Evolutionary conservation across 2,888 invertebrate species (phyloP).

Genomic region (Lycia hirtaria): DNA sequence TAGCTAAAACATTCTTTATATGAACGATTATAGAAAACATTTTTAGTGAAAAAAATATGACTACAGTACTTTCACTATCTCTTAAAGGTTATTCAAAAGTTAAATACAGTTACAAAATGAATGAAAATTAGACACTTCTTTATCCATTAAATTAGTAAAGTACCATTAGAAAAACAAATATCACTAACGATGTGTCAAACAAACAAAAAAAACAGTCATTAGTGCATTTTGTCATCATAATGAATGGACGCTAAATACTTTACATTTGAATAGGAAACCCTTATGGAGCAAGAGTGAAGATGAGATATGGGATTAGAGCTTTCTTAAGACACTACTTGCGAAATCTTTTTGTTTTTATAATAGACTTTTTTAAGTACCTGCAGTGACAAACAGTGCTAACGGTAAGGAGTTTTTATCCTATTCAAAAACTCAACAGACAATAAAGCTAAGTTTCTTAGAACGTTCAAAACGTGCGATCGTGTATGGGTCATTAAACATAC

Average conservation of each 20-base stretch:
- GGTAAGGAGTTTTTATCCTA: not conserved
- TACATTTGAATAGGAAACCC: not conserved
- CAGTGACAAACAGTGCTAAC: not conserved
- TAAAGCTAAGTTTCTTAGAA: not conserved
- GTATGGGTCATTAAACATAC: not conserved
- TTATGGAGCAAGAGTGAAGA: conserved; percentile 19
- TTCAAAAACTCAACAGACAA: conserved; percentile 4
- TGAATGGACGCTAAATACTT: conserved; percentile 13
- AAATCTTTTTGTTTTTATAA: conserved; percentile 20
- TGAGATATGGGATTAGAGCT: conserved; percentile 24
- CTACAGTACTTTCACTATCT: no score
- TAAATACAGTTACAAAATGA: no score
- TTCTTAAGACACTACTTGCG: conserved; percentile 18
- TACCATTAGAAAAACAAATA: conserved; percentile 1
- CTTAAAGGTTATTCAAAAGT: no score
- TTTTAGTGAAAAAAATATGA: no score
- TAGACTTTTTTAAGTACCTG: not conserved
- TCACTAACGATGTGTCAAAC: not conserved
- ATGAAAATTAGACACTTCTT: no score
- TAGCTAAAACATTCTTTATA: no score
- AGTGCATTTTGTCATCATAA: conserved; percentile 12
- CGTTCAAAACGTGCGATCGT: not conserved
- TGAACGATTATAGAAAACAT: no score
- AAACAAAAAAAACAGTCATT: conserved; percentile 1
- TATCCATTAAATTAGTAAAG: no score